Conservation (phyloP, 2,888 invertebrate species). For the Caenorhabditis auriculariae region DNA sequence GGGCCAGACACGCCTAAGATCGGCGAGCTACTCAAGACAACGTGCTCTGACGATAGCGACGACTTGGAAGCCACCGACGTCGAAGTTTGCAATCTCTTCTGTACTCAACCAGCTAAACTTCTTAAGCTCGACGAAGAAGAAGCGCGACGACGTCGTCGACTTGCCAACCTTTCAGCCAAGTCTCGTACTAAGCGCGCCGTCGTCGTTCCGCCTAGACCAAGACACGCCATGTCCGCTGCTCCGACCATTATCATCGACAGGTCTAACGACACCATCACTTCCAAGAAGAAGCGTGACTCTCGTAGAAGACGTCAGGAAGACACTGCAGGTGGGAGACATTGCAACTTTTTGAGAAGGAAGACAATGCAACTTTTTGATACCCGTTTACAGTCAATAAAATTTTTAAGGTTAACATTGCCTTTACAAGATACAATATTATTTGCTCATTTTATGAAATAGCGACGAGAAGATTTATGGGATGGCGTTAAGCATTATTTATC, state of each 20-base stretch:
- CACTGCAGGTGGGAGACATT: constrained; percentile 32
- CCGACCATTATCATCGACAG: constrained; percentile 11
- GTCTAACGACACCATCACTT: constrained; percentile 1
- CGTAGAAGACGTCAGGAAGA: constrained; percentile 31
- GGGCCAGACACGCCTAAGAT: constrained; percentile 62
- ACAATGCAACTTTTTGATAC: too few relatives aligned
- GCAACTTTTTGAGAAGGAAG: too few relatives aligned
- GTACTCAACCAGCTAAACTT: neutral
- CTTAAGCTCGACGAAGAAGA: constrained; percentile 23
- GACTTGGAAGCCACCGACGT: constrained; percentile 42
- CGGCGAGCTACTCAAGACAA: constrained; percentile 59
- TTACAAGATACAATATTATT: too few relatives aligned
- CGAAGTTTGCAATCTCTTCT: constrained; percentile 27
- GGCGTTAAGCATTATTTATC: too few relatives aligned
- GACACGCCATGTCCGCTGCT: neutral
- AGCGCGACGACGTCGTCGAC: constrained; percentile 13
- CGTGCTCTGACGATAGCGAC: constrained; percentile 57
- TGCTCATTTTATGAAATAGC: too few relatives aligned
- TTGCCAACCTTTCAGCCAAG: constrained; percentile 1
- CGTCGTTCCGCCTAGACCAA: too few relatives aligned
- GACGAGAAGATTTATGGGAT: too few relatives aligned
- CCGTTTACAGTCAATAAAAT: too few relatives aligned
- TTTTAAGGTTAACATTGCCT: too few relatives aligned
- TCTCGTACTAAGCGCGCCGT: neutral
- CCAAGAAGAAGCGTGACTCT: constrained; percentile 20